Base-by-base conservation (phyloP, 2,113 vertebrate species). In the Colinus virginianus region DNA sequence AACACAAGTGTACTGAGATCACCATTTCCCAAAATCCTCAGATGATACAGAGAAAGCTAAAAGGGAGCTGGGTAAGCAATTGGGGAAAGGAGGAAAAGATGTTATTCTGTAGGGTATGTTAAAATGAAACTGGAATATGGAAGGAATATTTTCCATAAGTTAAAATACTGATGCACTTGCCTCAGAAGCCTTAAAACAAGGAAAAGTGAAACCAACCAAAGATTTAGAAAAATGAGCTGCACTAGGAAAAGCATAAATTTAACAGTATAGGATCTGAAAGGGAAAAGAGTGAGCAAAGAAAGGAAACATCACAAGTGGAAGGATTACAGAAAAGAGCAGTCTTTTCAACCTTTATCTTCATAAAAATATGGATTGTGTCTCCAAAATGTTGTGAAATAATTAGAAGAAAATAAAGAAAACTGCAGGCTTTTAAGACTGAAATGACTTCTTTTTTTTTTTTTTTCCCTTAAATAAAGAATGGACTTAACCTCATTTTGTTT, bases 401-500 rank as follows among this genome's bases (percentile, higher is more conserved):
- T 56, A 67, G 12, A 13, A 76, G 55, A 17, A 51, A 59, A 30
- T 14, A 23, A 70, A 11, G 46, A 49, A 40, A 66, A 16, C 8
- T 43, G 26, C 18, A 55, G n/a, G 10, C 66, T 78, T 94, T 78
- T 14, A 87, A 84, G 56, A 49, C 19, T 68, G 38, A 89, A 84
- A 87, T 15, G 5, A 75, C 18, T 13, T 25, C 7, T 38, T 38
- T 62, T 17, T 12, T 38, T 38, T 62, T 17, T 12, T 56, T 30
- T 36, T 0, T 2, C 7, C 3, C 5, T 45, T 32, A 0, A 63
- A 25, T 55, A 58, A 74, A 59, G 34, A 86, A 63, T 5, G 7
- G 13, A n/a, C 26, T 96, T 86, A 81, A 43, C 25, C 20, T 67
- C 42, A 67, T 40, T 74, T 59, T 94, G 83, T 91, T 95, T 93